These are phyloP conservation scores for Trichonephila clavipes DNA, from an alignment of 1,140 invertebrate genomes.

Conservation along the genomic window DNA sequence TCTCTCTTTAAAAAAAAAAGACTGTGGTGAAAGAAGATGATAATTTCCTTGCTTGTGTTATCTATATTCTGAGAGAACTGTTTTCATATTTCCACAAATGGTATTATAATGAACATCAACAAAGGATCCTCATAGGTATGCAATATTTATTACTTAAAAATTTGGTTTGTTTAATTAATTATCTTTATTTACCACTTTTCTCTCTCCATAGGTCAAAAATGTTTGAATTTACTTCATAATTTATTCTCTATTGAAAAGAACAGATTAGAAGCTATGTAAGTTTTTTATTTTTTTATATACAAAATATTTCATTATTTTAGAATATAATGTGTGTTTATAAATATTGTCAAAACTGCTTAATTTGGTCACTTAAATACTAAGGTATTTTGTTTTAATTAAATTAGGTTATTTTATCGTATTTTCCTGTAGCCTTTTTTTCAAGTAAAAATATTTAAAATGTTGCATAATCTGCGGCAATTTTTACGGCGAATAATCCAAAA, in stretches of 20 bases:
- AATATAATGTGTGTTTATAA: too few species aligned
- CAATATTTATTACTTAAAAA: neutral
- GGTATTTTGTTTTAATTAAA: too few species aligned
- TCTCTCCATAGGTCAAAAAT: conserved; percentile 78
- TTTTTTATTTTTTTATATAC: neutral
- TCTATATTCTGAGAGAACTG: conserved; percentile 81
- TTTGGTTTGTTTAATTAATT: neutral
- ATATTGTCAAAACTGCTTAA: too few species aligned
- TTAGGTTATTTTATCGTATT: too few species aligned
- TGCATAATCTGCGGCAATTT: too few species aligned
- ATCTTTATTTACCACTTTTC: neutral
- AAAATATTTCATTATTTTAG: neutral
- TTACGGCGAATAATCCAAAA: too few species aligned
- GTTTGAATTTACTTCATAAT: conserved; percentile 81
- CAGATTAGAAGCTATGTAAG: conserved; percentile 48
- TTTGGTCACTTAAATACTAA: too few species aligned
- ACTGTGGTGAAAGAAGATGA: conserved; percentile 78
- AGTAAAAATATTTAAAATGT: too few species aligned
- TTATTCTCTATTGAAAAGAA: conserved; percentile 78
- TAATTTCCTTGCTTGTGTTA: conserved; percentile 79
- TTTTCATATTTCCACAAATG: conserved; percentile 82
- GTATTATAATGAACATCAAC: conserved; percentile 79
- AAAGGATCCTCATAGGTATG: conserved; percentile 70
- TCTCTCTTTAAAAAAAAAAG: conserved; percentile 33
- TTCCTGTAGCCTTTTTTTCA: too few species aligned